These are phyloP conservation scores for Onychostruthus taczanowskii DNA, from an alignment of 2,113 vertebrate genomes.

Conservation along the genomic window DNA sequence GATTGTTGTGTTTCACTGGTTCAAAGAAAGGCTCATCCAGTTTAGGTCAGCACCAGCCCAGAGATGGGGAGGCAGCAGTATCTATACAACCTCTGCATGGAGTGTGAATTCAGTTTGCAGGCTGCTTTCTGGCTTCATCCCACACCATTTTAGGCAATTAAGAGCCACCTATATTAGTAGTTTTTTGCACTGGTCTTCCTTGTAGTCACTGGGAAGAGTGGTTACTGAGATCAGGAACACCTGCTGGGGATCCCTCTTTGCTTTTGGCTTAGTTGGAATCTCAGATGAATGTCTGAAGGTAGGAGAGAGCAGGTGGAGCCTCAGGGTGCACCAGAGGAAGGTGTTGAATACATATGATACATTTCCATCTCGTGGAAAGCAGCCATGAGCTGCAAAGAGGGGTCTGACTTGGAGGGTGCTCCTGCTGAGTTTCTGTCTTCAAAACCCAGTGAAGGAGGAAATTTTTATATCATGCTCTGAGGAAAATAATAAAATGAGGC, in stretches of 20 bases:
- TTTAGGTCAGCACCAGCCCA: neutral
- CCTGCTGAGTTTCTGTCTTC: neutral
- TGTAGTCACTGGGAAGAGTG: neutral
- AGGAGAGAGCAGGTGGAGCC: neutral
- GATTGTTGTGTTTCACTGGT: neutral
- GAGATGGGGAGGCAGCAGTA: neutral
- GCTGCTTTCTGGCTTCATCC: neutral
- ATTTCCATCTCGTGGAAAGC: neutral
- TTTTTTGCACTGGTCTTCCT: neutral
- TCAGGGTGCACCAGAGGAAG: neutral
- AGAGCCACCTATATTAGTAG: neutral
- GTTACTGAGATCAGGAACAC: neutral
- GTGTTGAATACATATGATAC: neutral
- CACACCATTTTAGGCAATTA: neutral
- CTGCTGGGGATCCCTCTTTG: neutral
- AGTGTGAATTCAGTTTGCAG: neutral
- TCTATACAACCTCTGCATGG: neutral
- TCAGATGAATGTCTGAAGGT: neutral
- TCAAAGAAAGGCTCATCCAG: neutral
- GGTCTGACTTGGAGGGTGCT: neutral
- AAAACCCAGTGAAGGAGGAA: neutral
- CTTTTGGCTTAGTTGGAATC: neutral
- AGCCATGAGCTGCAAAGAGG: neutral
- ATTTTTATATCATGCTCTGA: neutral
- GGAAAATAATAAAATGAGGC: neutral